phyloP scores from a whole-genome alignment of 2,113 vertebrate genomes.

The Sinocyclocheilus maitianheensis region DNA sequence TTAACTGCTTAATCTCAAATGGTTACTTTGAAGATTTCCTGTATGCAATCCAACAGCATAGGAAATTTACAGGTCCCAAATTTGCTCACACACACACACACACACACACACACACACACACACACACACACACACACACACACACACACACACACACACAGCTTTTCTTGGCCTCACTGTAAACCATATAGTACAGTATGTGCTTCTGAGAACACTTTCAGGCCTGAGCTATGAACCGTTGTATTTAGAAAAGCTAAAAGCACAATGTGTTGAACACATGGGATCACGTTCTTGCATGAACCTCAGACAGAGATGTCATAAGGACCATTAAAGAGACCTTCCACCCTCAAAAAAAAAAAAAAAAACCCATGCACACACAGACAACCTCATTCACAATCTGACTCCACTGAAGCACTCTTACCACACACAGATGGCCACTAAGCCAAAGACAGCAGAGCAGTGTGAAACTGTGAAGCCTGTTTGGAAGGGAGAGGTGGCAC shows the following conservation, averaged over 20 bases:
- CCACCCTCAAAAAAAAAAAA: neutral
- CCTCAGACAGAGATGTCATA: neutral
- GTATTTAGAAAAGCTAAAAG: conserved; percentile 9
- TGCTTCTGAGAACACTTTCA: neutral
- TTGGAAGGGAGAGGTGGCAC: conserved; percentile 18
- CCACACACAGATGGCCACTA: conserved; percentile 17
- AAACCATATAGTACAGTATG: neutral
- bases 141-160: too few relatives aligned
- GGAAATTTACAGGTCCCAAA: too few relatives aligned
- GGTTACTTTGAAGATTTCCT: too few relatives aligned
- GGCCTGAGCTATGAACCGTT: neutral
- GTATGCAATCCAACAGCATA: too few relatives aligned
- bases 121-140: too few relatives aligned
- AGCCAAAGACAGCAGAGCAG: conserved; percentile 26
- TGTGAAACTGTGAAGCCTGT: neutral
- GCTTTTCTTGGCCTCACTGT: neutral
- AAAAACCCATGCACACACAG: neutral
- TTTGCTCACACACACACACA: too few relatives aligned
- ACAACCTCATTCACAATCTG: conserved; percentile 37
- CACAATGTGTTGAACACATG: conserved; percentile 28
- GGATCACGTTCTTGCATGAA: neutral
- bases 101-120: too few relatives aligned
- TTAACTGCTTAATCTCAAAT: too few relatives aligned
- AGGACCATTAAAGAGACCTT: neutral
- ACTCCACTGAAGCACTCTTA: conserved; percentile 23